Conservation (phyloP, 2,113 vertebrate species). For the Phrynocephalus versicolor region DNA sequence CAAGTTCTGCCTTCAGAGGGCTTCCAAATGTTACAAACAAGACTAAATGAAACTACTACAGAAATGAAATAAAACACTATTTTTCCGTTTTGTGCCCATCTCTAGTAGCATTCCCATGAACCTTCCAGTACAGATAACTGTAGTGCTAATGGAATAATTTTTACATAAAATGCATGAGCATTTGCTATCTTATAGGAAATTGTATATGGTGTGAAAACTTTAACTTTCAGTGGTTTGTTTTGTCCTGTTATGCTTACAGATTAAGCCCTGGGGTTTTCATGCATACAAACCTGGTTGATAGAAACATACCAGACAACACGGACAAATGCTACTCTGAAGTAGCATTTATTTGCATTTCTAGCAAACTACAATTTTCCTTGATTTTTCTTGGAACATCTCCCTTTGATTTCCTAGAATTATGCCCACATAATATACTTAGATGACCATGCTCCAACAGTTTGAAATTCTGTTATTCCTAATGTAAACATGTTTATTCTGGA, state of each 20-base stretch:
- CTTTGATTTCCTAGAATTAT: conserved; percentile 28
- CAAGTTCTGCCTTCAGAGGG: no score
- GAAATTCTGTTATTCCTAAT: conserved; percentile 1
- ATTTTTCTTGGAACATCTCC: conserved; percentile 31
- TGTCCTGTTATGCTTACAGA: background rate
- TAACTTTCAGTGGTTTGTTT: background rate
- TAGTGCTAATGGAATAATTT: background rate
- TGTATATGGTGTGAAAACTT: background rate
- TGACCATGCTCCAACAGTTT: conserved; percentile 16
- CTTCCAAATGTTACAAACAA: no score
- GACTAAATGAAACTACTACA: no score
- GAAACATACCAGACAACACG: background rate
- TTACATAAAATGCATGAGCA: background rate
- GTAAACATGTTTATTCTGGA: conserved; percentile 11
- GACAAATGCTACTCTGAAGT: background rate
- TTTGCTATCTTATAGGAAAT: background rate
- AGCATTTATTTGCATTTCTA: conserved; percentile 10
- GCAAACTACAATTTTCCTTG: background rate
- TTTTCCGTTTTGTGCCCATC: no score
- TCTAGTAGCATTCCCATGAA: no score
- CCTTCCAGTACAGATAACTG: no score
- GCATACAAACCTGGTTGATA: no score
- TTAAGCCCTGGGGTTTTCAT: background rate
- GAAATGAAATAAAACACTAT: no score
- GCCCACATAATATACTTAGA: background rate